Evolutionary conservation across 2,888 invertebrate genomes (phyloP).

Genomic region (Syrista parreyssii): DNA sequence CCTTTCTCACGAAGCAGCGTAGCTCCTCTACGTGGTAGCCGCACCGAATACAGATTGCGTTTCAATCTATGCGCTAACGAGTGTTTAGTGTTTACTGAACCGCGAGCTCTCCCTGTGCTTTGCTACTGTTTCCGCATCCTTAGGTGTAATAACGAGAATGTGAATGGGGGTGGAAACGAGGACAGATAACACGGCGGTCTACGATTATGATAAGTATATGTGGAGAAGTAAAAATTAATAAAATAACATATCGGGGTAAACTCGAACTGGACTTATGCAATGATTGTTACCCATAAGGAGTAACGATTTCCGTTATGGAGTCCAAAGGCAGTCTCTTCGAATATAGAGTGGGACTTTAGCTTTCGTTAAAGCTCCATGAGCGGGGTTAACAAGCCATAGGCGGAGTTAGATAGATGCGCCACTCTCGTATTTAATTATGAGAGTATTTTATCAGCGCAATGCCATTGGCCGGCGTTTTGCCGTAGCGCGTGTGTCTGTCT

Average conservation of each 20-base stretch:
- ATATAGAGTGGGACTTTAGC: not conserved
- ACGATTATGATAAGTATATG: not conserved
- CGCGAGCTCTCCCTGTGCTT: conserved; percentile 54
- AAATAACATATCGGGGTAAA: not conserved
- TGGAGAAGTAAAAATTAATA: not conserved
- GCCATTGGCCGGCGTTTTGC: conserved; percentile 54
- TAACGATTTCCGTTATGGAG: not conserved
- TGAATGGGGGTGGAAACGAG: not conserved
- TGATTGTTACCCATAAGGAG: not conserved
- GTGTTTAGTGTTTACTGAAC: conserved; percentile 65
- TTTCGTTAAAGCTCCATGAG: not conserved
- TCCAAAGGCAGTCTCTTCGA: not conserved
- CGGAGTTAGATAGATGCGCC: conserved; percentile 49
- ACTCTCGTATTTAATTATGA: conserved; percentile 62
- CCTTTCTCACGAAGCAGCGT: conserved; percentile 23
- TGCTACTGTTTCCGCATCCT: conserved; percentile 53
- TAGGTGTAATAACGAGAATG: not conserved
- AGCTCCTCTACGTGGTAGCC: conserved; percentile 35
- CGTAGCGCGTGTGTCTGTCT: conserved; percentile 40
- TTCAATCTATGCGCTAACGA: conserved; percentile 64
- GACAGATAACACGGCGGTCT: not conserved
- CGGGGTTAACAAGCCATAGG: conserved; percentile 6
- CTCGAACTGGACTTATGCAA: not conserved
- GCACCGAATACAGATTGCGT: conserved; percentile 49
- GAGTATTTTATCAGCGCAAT: conserved; percentile 62